These are phyloP conservation scores for Cheirogaleus major DNA, from an alignment of 2,797 vertebrate genomes.

Conservation along the genomic window DNA sequence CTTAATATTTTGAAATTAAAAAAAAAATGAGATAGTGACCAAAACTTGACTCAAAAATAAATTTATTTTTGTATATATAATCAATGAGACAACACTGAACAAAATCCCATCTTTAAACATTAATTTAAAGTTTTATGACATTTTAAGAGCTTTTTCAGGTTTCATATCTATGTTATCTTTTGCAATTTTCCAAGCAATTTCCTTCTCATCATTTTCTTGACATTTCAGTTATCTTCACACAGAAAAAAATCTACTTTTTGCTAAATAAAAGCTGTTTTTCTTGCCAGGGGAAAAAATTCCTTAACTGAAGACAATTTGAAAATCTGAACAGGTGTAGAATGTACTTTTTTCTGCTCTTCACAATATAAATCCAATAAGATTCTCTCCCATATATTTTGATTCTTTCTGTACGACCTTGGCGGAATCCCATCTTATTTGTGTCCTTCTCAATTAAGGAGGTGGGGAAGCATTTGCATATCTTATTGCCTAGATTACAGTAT, in stretches of 20 bases:
- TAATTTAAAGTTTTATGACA: conserved; percentile 42
- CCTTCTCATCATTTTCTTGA: conserved; percentile 45
- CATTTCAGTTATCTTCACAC: conserved; percentile 17
- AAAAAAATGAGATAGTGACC: neutral
- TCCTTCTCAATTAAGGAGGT: neutral
- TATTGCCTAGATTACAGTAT: neutral
- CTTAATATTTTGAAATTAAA: neutral
- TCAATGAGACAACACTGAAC: neutral
- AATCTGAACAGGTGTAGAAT: neutral
- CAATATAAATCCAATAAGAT: neutral
- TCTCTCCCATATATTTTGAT: neutral
- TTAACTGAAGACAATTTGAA: conserved; percentile 7
- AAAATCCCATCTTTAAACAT: neutral
- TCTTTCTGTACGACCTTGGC: neutral
- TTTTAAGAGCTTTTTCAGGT: neutral
- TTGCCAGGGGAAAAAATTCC: neutral
- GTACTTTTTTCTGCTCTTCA: neutral
- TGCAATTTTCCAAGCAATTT: conserved; percentile 56
- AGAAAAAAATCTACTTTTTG: neutral
- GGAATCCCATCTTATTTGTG: neutral
- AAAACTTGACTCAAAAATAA: neutral
- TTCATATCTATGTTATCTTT: neutral
- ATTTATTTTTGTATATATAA: neutral
- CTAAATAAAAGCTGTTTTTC: conserved; percentile 5
- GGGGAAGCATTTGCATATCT: neutral